Evolutionary conservation across 1,140 invertebrate species (phyloP), one percentile per base, ranked within the genome.

Genomic region (Drosophila leontia): DNA sequence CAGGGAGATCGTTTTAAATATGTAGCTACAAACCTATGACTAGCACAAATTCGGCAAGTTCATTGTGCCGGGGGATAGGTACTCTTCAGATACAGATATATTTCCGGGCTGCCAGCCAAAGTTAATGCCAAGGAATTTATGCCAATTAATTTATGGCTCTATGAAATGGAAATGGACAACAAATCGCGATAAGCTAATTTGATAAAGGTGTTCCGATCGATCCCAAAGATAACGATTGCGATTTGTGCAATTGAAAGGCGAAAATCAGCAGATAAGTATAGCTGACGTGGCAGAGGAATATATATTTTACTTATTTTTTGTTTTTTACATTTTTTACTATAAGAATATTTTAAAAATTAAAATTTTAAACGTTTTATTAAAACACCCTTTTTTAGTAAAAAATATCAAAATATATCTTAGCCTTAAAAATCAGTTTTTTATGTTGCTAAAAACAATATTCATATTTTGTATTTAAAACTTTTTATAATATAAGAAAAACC

Each of bases 131-230:
- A 64, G 42, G 37, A 63, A 75, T 75, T 70, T 72, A 23, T 42
- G 62, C n/a, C 69, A 58, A 50, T 51, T 71, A 69, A 71, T 71
- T 71, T 57, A 69, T 69, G 34, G 48, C 42, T 32, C 13, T 29
- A 8, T 11, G 13, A 50, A 41, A 32, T 34, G 64, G 37, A 47
- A 72, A 72, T 70, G 69, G 69, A 42, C 57, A 50, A 32, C 44
- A 60, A 48, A 72, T 58, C n/a, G 51, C 44, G 69, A 72, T 72
- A 72, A 72, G 69, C 69, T 72, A 72, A 72, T 72, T 59, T 72
- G 69, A 72, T 71, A 72, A 72, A 72, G 67, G 35, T 37, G 23
- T 72, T 72, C 17, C 53, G 69, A 72, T 72, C 69, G 69, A 72
- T 71, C 42, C 53, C 23, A 6, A 3, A 17, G 69, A 72, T 72